Base-by-base conservation (phyloP, 2,797 vertebrate genomes). In the Myotis vivesi region DNA sequence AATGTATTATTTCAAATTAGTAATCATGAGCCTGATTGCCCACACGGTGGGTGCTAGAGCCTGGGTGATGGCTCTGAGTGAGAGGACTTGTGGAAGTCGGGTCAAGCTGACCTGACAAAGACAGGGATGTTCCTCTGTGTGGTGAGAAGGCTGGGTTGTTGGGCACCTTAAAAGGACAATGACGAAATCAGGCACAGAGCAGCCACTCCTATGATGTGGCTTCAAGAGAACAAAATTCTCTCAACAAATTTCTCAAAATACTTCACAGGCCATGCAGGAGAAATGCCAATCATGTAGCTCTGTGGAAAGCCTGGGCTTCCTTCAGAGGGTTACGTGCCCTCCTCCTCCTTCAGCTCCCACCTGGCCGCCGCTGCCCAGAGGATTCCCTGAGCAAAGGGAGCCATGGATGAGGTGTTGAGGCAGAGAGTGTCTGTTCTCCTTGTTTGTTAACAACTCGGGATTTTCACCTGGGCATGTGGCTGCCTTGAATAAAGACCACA, bases 151-250 rank as follows among this genome's bases (percentile, higher is more conserved):
- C 28, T 38, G 41, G 30, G 36, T 77, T 49, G 53, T 71, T 20
- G 41, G 28, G 23, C 6, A 51, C 25, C 75, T 84, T 57, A 16
- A 88, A 79, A 66, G 41, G 41, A 68, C 23, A 62, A 28, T 22
- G 41, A 62, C 11, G n/a, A 33, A 15, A 68, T 73, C 7, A 19
- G 23, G 49, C 57, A 4, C 59, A 57, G 22, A 41, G 73, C 81
- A 77, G 20, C 30, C 51, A 8, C 17, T 22, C n/a, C 41, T 41
- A 2, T 25, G 64, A 69, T 44, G 55, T 44, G 44, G 38, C 69
- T 89, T 89, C 38, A 53, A 62, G 89, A 81, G 64, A 69, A 75
- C 28, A n/a, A 64, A 46, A 64, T 82, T 33, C 57, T 82, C 30
- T 92, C 5, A 80, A 81, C 38, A 46, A 64, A 46, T 82, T 64